A percentile compares a stretch with the other conserved stretches of the same genome.
Evolutionary conservation across 2,888 invertebrate species (phyloP).

Genomic region (Pollenia labialis): DNA sequence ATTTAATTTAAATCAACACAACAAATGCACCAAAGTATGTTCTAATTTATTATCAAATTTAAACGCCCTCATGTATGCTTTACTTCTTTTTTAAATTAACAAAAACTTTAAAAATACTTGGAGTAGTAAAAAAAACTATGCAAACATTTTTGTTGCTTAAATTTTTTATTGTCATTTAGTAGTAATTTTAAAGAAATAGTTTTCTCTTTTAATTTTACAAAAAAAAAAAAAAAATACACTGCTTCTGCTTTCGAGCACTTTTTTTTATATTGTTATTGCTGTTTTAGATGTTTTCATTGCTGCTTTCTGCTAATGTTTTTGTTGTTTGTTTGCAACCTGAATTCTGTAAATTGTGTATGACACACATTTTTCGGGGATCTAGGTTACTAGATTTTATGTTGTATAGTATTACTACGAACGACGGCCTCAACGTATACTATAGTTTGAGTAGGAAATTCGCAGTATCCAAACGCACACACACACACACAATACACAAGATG

Average conservation of each 20-base stretch:
- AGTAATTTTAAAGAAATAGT: constrained; percentile 38
- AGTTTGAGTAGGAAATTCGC: constrained; percentile 18
- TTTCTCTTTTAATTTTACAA: constrained; percentile 30
- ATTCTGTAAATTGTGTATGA: constrained; percentile 73
- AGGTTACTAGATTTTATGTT: constrained; percentile 71
- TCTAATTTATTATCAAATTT: constrained; percentile 9
- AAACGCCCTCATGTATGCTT: constrained; percentile 25
- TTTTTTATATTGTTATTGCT: constrained; percentile 43
- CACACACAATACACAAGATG: neutral
- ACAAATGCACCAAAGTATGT: constrained; percentile 34
- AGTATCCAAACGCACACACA: constrained; percentile 13
- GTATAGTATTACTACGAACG: constrained; percentile 62
- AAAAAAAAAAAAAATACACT: constrained; percentile 25
- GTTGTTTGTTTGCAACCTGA: constrained; percentile 69
- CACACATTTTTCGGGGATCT: constrained; percentile 69
- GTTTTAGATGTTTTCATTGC: constrained; percentile 33
- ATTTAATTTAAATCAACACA: neutral
- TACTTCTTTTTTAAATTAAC: constrained; percentile 41
- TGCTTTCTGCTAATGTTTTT: constrained; percentile 40
- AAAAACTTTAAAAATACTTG: constrained; percentile 33
- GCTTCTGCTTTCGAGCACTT: constrained; percentile 18
- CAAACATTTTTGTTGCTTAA: constrained; percentile 55
- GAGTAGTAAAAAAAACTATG: constrained; percentile 35
- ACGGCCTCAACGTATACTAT: constrained; percentile 51
- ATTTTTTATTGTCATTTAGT: constrained; percentile 51